A percentile compares a stretch with the other conserved stretches of the same genome.
Evolutionary conservation across 2,888 invertebrate genomes (phyloP).

Genomic region (Noctua pronuba): DNA sequence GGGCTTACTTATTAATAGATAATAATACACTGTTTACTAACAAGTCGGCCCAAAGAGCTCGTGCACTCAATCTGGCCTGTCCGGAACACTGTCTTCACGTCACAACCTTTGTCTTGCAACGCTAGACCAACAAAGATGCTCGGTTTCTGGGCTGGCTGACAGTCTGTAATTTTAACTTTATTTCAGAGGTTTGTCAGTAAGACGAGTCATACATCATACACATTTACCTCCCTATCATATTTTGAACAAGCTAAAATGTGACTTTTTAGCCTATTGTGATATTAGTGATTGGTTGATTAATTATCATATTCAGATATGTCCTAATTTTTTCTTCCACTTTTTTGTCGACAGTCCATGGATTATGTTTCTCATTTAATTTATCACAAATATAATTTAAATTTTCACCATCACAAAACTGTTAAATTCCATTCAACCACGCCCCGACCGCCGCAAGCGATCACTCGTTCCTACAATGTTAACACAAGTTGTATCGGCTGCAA

Average conservation of each 20-base stretch:
- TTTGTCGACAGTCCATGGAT: background rate
- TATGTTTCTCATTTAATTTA: background rate
- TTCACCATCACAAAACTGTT: background rate
- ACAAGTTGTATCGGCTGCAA: slow-evolving; percentile 60
- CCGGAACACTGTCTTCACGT: slow-evolving; percentile 45
- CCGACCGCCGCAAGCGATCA: slow-evolving; percentile 53
- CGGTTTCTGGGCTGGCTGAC: background rate
- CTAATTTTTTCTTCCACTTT: background rate
- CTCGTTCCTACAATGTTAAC: slow-evolving; percentile 59
- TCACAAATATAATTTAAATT: background rate
- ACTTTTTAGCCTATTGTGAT: background rate
- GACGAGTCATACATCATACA: too few species aligned
- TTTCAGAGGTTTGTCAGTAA: background rate
- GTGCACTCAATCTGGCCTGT: slow-evolving; percentile 47
- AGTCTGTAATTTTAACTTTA: background rate
- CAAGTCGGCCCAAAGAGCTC: slow-evolving; percentile 27
- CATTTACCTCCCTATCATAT: too few species aligned
- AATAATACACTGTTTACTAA: background rate
- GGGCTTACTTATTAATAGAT: background rate
- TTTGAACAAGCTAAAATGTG: background rate
- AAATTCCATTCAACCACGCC: background rate
- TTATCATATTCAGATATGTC: background rate
- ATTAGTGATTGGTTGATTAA: background rate
- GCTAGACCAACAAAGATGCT: background rate
- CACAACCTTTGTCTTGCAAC: slow-evolving; percentile 39